These are phyloP conservation scores for Mobula birostris DNA, from an alignment of 2,113 vertebrate species.

Conservation along the genomic window DNA sequence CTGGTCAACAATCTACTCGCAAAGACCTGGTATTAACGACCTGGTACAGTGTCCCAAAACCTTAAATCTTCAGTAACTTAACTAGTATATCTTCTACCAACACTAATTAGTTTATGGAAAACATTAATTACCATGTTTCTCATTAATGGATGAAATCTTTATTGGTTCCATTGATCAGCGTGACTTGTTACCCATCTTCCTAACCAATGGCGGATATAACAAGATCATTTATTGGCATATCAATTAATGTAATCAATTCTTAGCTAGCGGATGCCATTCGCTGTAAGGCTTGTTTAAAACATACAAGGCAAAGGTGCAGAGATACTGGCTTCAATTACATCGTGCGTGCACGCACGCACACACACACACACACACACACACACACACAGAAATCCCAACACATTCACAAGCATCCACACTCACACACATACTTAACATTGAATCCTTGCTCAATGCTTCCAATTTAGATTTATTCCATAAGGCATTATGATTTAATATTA, in stretches of 20 bases:
- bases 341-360: too few species aligned
- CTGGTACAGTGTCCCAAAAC: conserved; percentile 26
- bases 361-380: neutral
- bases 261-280: conserved; percentile 84
- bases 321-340: conserved; percentile 12
- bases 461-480: neutral
- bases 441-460: neutral
- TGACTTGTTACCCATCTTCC: conserved; percentile 93
- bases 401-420: neutral
- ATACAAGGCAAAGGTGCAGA: conserved; percentile 12
- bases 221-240: conserved; percentile 99
- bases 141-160: conserved; percentile 99
- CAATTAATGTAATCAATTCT: conserved; percentile 99
- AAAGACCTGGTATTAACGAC: conserved; percentile 37
- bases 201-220: conserved; percentile 98
- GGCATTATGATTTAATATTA: neutral
- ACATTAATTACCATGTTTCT: conserved; percentile 99
- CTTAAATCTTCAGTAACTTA: conserved; percentile 50
- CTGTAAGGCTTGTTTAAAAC: conserved; percentile 34
- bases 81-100: conserved; percentile 62
- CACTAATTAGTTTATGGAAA: conserved; percentile 96
- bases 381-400: neutral
- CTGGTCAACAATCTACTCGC: conserved; percentile 45
- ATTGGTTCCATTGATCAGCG: conserved; percentile 98
- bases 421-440: too few species aligned